Conservation (phyloP, 2,888 invertebrate genomes). For the Pterobdella sp. region DNA sequence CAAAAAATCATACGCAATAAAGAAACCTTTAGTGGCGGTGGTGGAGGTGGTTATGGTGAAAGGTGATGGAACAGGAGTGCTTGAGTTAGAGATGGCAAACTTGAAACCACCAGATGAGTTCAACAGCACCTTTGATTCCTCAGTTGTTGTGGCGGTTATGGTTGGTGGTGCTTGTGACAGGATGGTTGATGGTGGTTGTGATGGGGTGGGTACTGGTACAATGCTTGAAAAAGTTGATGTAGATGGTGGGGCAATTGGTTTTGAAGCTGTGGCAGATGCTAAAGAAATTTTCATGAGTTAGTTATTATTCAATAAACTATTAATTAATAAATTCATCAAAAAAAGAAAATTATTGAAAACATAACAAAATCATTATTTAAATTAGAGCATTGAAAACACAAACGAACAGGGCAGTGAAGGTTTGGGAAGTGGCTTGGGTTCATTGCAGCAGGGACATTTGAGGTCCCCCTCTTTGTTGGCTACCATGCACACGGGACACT, state of each 20-base stretch:
- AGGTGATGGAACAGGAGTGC: not conserved
- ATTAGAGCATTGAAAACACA: not conserved
- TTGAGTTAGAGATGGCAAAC: not conserved
- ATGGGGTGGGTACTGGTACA: not conserved
- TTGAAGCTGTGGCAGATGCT: not conserved
- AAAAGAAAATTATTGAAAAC: not conserved
- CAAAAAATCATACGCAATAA: no score
- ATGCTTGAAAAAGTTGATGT: not conserved
- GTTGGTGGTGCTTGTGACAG: not conserved
- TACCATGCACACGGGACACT: constrained; percentile 13
- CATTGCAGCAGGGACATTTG: not conserved
- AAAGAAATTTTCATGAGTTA: no score
- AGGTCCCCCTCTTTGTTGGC: not conserved
- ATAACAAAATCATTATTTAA: not conserved
- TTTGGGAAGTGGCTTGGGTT: not conserved
- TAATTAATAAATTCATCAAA: not conserved
- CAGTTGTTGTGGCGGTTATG: not conserved
- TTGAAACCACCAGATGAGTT: not conserved
- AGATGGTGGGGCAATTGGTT: not conserved
- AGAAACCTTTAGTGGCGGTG: no score
- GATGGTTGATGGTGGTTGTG: not conserved
- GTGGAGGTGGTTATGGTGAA: not conserved
- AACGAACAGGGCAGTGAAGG: not conserved
- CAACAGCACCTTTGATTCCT: not conserved
- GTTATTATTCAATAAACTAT: no score